Evolutionary conservation across 2,888 invertebrate genomes (phyloP), one percentile per base, ranked within the genome.

Genomic region (Ceramica pisi): DNA sequence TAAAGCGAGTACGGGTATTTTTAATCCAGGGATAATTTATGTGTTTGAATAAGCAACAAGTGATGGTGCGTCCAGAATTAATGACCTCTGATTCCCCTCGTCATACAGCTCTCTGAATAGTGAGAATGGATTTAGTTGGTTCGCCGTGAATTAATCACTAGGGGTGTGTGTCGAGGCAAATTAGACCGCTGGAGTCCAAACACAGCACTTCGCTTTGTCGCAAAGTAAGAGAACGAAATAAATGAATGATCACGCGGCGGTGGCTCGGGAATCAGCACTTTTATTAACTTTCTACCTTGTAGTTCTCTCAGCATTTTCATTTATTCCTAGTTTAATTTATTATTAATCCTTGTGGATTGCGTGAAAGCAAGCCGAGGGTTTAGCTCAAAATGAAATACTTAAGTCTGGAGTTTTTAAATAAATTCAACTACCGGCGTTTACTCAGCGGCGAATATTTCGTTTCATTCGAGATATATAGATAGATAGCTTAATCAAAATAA

Each of bases 241-340:
- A 90, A 87, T 87, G 82, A 90, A 89, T 91, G 88, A 88, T 88
- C 86, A 84, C 84, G 79, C 78, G 71, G 76, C 75, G 78, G 71
- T 75, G 76, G 78, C 67, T 64, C 56, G 56, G 67, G 77, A 82
- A 84, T 86, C 86, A 86, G 82, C 86, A 86, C 86, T 90, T 88
- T 88, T 81, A 87, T 89, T 88, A 86, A 81, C 75, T 86, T 86
- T 82, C 77, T 78, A 80, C 78, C 75, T 68, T 72, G 65, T 81
- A 65, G 56, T 71, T 78, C 51, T 57, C 60, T 64, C 62, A 21
- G 60, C 41, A 74, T 83, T 85, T 84, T 78, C 69, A 77, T 84
- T 82, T 79, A 79, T 82, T 76, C 71, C 71, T 72, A 56, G 67
- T 83, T 71, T 60, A 80, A 86, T 84, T 87, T 81, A 83, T 81